Evolutionary conservation across 2,888 invertebrate genomes (phyloP), one percentile per base, ranked within the genome.

Genomic region (Leptinotarsa rubiginosa): DNA sequence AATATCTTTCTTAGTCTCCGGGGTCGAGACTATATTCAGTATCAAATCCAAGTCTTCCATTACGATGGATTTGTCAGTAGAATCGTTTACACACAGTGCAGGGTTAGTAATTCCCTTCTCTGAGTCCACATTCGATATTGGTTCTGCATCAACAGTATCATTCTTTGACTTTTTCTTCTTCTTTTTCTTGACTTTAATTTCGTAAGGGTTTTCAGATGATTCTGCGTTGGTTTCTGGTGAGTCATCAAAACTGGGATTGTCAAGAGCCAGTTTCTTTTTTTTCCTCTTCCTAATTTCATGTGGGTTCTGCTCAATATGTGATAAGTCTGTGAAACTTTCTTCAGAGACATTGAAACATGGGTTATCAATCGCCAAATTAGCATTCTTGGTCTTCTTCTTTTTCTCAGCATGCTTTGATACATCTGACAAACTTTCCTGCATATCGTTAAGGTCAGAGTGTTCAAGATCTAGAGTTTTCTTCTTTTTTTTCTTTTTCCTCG

Each of bases 21-120:
- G 85, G 31, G 82, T 84, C 10, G 79, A 47, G 13, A 81, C 80
- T 18, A 84, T 74, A 54, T 85, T 85, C 56, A 84, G 73, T 78
- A 84, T 81, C 50, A 85, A 75, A 72, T 84, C 83, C 70, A 78
- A 79, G 15, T 76, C 70, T 47, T 73, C 75, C 16, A 65, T 20
- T 18, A 72, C 22, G 3, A 31, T 22, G 12, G 65, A 47, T 62
- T 79, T 77, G 52, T 75, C 69, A 1, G 59, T 73, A 15, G 75
- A 54, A 54, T 78, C 74, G 62, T 78, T 73, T 54, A 81, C 73
- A 73, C 80, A 77, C 65, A 83, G 74, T 12, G 78, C 81, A 15
- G 81, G 81, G 75, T 83, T 83, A 31, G 74, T 75, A 16, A 81
- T 66, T 15, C 80, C 83, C 65, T 69, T 49, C 67, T 65, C 50